These are phyloP conservation scores for Oscheius myriophilus DNA, from an alignment of 2,888 invertebrate genomes.

Conservation along the genomic window DNA sequence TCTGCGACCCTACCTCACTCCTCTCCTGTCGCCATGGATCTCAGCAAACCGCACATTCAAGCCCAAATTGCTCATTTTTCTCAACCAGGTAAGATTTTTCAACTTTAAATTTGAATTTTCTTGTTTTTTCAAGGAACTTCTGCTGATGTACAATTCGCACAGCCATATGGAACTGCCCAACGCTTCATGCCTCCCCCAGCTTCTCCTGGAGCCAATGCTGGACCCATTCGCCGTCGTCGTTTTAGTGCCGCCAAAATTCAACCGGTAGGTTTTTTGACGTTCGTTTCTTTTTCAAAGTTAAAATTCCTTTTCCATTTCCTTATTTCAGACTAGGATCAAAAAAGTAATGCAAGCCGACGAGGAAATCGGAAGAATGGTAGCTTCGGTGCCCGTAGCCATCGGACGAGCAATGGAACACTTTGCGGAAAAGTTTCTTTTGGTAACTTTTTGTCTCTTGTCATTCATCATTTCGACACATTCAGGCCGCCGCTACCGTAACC, in stretches of 20 bases:
- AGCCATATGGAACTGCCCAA: too few relatives aligned
- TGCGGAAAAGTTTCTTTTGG: constrained; percentile 66
- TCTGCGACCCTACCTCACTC: too few relatives aligned
- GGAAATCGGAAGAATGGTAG: constrained; percentile 98
- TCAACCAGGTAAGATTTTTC: too few relatives aligned
- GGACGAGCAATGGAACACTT: constrained; percentile 70
- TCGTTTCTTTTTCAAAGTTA: not conserved
- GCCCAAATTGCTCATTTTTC: too few relatives aligned
- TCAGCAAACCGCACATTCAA: too few relatives aligned
- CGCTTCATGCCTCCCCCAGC: constrained; percentile 14
- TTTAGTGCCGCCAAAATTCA: constrained; percentile 69
- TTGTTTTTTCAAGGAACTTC: too few relatives aligned
- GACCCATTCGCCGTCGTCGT: constrained; percentile 62
- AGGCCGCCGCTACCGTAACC: constrained; percentile 46
- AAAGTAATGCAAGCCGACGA: constrained; percentile 99
- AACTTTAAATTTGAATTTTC: too few relatives aligned
- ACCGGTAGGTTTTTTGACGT: constrained; percentile 52
- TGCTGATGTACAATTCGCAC: too few relatives aligned
- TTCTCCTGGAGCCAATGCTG: constrained; percentile 28
- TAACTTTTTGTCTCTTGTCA: constrained; percentile 28
- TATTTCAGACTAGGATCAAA: constrained; percentile 81
- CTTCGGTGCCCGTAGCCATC: constrained; percentile 97
- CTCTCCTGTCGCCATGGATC: too few relatives aligned
- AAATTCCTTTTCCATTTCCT: not conserved
- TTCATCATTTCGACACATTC: constrained; percentile 7